phyloP scores from a whole-genome alignment of 2,888 invertebrate species.

The Drosophila demipolita region DNA sequence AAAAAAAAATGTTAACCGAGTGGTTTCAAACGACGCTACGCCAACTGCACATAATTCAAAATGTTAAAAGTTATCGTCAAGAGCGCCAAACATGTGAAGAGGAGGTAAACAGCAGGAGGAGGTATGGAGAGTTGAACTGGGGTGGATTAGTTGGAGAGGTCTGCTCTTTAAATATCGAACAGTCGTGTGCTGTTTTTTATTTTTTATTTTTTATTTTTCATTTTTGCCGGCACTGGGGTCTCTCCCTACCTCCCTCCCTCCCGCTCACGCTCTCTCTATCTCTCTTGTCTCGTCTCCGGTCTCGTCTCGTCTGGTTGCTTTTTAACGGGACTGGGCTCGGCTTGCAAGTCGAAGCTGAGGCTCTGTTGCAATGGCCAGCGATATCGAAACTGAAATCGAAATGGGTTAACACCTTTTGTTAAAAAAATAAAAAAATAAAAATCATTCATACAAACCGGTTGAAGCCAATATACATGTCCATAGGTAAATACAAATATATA shows the following conservation, averaged over 20 bases:
- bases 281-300: slow-evolving; percentile 2
- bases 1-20: slow-evolving; percentile 57
- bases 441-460: slow-evolving; percentile 71
- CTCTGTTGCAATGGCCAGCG: slow-evolving; percentile 55
- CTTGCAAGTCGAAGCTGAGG: slow-evolving; percentile 16
- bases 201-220: background rate
- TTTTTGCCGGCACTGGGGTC: slow-evolving; percentile 30
- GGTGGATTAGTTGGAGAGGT: slow-evolving; percentile 8
- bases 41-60: slow-evolving; percentile 76
- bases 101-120: background rate
- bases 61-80: slow-evolving; percentile 80
- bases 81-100: slow-evolving; percentile 55
- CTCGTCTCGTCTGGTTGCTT: slow-evolving; percentile 20
- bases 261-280: background rate
- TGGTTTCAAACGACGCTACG: slow-evolving; percentile 50
- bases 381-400: slow-evolving; percentile 60
- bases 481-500: slow-evolving; percentile 6
- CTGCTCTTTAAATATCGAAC: slow-evolving; percentile 58
- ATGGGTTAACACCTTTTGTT: slow-evolving; percentile 79
- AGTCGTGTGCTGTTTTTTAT: slow-evolving; percentile 15
- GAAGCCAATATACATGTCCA: slow-evolving; percentile 18
- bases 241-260: background rate
- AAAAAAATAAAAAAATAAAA: background rate
- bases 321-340: slow-evolving; percentile 13
- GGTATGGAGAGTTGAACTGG: background rate